Percentiles rank a stretch among this genome's conserved stretches.
Conservation (phyloP, 2,888 invertebrate species). For the Drosophila austrosaltans region DNA sequence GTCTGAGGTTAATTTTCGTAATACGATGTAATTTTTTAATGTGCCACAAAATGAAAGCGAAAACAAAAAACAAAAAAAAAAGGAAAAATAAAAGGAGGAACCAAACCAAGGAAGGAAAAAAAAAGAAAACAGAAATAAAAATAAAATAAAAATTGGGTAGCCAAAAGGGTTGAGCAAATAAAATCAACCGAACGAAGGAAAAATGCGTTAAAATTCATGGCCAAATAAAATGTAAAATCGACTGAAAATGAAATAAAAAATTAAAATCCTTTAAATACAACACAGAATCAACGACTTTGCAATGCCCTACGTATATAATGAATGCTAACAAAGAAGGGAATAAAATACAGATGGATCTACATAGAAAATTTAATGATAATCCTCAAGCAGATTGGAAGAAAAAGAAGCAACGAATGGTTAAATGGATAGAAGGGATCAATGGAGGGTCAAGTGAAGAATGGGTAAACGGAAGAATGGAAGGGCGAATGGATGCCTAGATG, state of each 20-base stretch:
- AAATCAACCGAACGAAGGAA: slow-evolving; percentile 53
- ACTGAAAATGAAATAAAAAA: slow-evolving; percentile 21
- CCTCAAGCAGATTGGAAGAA: too few relatives aligned
- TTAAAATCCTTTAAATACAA: not conserved
- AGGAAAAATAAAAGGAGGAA: slow-evolving; percentile 18
- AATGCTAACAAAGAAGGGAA: not conserved
- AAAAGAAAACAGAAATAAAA: slow-evolving; percentile 28
- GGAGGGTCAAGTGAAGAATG: too few relatives aligned
- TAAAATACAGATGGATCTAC: not conserved
- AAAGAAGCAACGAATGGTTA: too few relatives aligned
- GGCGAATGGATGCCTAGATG: too few relatives aligned
- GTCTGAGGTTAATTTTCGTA: slow-evolving; percentile 79
- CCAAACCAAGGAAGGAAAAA: slow-evolving; percentile 20
- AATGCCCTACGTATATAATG: not conserved
- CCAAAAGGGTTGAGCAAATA: slow-evolving; percentile 45
- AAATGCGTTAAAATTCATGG: slow-evolving; percentile 66
- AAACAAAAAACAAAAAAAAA: slow-evolving; percentile 25
- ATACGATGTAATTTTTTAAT: slow-evolving; percentile 76
- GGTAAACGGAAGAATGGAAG: too few relatives aligned
- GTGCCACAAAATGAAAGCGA: slow-evolving; percentile 51
- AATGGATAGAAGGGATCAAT: too few relatives aligned
- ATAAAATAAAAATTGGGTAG: slow-evolving; percentile 25
- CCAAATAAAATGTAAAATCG: slow-evolving; percentile 35
- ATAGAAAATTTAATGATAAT: too few relatives aligned
- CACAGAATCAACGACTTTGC: not conserved